phyloP scores from a whole-genome alignment of 2,797 vertebrate species.

The Alca torda region DNA sequence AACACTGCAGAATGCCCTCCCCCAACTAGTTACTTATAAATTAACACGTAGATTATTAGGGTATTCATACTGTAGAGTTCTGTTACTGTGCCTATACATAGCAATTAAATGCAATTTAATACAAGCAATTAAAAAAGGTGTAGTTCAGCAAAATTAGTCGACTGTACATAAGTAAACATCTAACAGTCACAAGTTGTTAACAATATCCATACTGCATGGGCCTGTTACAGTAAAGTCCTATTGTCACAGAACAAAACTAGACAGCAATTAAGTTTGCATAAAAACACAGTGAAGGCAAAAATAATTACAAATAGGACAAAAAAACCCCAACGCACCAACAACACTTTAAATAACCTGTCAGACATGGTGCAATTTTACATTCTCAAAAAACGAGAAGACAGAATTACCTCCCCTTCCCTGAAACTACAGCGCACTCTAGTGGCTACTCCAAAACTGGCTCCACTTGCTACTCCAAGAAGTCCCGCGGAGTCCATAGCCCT shows the following conservation, averaged over 20 bases:
- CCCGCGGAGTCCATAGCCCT: too few relatives aligned
- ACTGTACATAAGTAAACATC: not conserved
- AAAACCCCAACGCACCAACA: not conserved
- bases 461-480: not conserved
- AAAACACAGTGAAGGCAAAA: not conserved
- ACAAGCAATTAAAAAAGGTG: not conserved
- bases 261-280: not conserved
- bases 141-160: not conserved
- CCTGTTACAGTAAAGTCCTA: not conserved
- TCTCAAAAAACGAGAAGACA: not conserved
- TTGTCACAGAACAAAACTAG: not conserved
- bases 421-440: not conserved
- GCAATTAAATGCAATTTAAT: too few relatives aligned
- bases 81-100: not conserved
- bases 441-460: not conserved
- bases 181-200: not conserved
- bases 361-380: not conserved
- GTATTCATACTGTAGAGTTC: not conserved
- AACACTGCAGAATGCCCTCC: not conserved
- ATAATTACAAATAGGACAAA: not conserved
- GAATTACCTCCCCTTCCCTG: not conserved
- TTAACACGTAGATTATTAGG: not conserved
- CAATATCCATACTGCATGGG: not conserved
- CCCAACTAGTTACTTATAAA: not conserved
- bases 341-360: not conserved